Evolutionary conservation across 1,140 invertebrate species (phyloP).

Genomic region (Leptinotarsa defecta): DNA sequence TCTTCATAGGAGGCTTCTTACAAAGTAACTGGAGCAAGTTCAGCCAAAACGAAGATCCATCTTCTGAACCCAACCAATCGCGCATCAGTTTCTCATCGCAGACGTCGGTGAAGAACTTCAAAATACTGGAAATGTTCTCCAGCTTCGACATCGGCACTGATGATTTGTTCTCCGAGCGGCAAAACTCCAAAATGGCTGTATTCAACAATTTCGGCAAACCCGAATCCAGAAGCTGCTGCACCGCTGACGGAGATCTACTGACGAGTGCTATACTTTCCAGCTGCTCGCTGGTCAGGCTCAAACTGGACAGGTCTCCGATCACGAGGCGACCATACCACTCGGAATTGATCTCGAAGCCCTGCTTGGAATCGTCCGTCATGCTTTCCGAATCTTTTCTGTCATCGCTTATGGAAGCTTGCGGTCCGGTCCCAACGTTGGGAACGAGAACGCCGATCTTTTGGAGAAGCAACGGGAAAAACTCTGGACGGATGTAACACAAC

Average conservation of each 20-base stretch:
- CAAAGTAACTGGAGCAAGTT: conserved; percentile 78
- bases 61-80: conserved; percentile 80
- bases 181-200: conserved; percentile 64
- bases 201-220: conserved; percentile 73
- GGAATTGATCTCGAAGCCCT: conserved; percentile 59
- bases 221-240: conserved; percentile 75
- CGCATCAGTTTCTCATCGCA: conserved; percentile 80
- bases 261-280: conserved; percentile 75
- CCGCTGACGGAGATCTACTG: conserved; percentile 75
- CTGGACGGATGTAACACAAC: conserved; percentile 79
- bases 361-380: conserved; percentile 74
- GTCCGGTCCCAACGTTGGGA: conserved; percentile 60
- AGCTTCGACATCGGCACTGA: conserved; percentile 58
- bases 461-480: conserved; percentile 74
- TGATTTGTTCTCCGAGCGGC: conserved; percentile 48
- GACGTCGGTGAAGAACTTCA: conserved; percentile 81
- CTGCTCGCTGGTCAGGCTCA: conserved; percentile 67
- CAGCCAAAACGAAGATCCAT: conserved; percentile 83
- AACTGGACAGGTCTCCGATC: conserved; percentile 55
- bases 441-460: conserved; percentile 74
- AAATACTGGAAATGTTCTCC: conserved; percentile 66
- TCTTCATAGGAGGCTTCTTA: conserved; percentile 56
- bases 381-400: conserved; percentile 63
- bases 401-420: conserved; percentile 63
- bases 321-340: conserved; percentile 62